Evolutionary conservation across 2,113 vertebrate species (phyloP), one percentile per base, ranked within the genome.

Genomic region (Aleadryas rufinucha): DNA sequence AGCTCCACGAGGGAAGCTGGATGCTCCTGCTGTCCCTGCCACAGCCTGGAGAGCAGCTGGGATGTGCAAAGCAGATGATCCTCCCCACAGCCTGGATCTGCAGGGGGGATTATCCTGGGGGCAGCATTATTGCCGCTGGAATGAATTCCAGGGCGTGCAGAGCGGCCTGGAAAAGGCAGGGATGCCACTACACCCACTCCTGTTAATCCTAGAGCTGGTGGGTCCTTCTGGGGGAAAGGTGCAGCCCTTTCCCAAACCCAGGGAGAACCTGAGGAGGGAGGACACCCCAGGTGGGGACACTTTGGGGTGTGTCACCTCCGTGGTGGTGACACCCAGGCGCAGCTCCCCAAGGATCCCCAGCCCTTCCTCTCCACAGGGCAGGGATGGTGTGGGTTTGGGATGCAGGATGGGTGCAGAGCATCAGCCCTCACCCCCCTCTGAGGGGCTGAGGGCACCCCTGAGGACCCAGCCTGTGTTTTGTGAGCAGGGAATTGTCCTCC

Each of bases 31-130:
- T 64, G 84, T 33, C 64, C n/a, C 39, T 39, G 75, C 30, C 17
- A 28, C 22, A 18, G 71, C 49, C 28, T 0, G 3, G 41, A 65
- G 57, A 50, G 84, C 84, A 91, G 80, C 84, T 49, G 84, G 64
- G 49, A 18, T 71, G 63, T 30, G 57, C 89, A 52, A 4, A 87
- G 93, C 65, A 44, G 52, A 44, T 57, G 68, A 90, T 76, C 66
- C 79, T n/a, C 23, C 9, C 0, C 54, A 30, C 0, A 0, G 6
- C 11, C 49, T 52, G 64, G 27, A n/a, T 47, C 77, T n/a, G 50
- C 59, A 41, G 44, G 45, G 68, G 5, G 2, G 24, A 63, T 90
- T 70, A 83, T 56, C 72, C 68, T 9, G 31, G 31, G 66, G 57
- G 31, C 17, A 61, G 23, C 2, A 10, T 27, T 45, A 47, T 2